Evolutionary conservation across 2,113 vertebrate species (phyloP), one percentile per base, ranked within the genome.

Genomic region (Microcebus murinus): DNA sequence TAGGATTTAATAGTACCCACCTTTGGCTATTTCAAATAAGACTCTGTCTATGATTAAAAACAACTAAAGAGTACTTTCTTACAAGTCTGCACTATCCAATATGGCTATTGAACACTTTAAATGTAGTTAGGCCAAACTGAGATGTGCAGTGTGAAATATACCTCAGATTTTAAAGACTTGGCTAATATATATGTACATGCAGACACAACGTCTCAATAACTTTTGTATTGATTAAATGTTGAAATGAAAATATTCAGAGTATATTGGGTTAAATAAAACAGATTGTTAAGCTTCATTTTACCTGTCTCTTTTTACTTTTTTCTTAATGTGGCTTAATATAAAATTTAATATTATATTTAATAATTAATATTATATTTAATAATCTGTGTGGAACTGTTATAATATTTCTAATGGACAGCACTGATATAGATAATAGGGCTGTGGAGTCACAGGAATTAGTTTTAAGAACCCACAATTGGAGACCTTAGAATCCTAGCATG

Each of bases 181-280:
- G 31, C 50, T 27, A 77, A 57, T 2, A 20, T 3, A 20, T 10
- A 36, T 63, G 57, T 11, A 36, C 5, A 36, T 27, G 36, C 8
- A 39, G 7, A 27, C 3, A 25, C 3, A 68, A 25, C 59, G 23
- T 10, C 23, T 81, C 67, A 65, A 34, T 73, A 36, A 45, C 25
- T 87, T 89, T 85, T 82, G 31, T 59, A 65, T 73, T 88, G 61
- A 95, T 65, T 88, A 83, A 86, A 93, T 65, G 15, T 77, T 95
- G 34, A 87, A 89, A 63, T 74, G 45, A 97, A 96, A 94, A 91
- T 86, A 94, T 63, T 80, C 31, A 70, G 13, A 36, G 50, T 85
- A 29, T 45, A 20, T 42, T 84, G 50, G 36, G 23, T 48, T 92
- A 59, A 82, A 79, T 57, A 31, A 96, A 95, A 91, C 27, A 63